Percentiles rank a stretch among this genome's conserved stretches.
Conservation (phyloP, 2,113 vertebrate genomes). For the Cathartes aura region DNA sequence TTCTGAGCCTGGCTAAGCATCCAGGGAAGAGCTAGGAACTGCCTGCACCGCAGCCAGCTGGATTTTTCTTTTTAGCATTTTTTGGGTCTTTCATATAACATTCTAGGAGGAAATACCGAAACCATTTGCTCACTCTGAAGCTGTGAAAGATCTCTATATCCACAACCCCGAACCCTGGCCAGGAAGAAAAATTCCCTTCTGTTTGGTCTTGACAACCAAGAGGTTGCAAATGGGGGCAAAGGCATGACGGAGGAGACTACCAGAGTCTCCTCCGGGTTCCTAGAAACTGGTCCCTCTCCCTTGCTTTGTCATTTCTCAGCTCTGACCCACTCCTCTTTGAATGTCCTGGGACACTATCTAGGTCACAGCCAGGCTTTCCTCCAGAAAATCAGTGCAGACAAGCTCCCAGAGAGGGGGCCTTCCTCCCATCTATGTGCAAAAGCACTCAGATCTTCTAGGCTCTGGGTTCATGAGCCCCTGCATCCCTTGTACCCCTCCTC, state of each 20-base stretch:
- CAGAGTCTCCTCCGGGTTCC: background rate
- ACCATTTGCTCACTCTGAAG: background rate
- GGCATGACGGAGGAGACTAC: background rate
- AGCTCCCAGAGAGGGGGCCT: background rate
- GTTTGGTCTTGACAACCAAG: background rate
- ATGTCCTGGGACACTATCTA: background rate
- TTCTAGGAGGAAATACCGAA: conserved; percentile 55
- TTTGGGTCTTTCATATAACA: background rate
- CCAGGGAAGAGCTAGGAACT: background rate
- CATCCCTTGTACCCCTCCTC: background rate
- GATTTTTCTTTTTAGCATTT: background rate
- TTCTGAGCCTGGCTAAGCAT: background rate
- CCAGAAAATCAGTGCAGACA: background rate
- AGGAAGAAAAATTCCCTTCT: background rate
- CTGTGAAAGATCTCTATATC: background rate
- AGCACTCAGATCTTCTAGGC: background rate
- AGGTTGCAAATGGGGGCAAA: background rate
- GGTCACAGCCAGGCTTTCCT: background rate
- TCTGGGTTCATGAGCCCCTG: background rate
- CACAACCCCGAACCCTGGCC: background rate
- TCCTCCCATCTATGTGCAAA: background rate
- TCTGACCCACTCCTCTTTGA: background rate
- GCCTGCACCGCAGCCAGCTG: background rate
- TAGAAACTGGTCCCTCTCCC: background rate
- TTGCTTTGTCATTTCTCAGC: background rate